Base-by-base conservation (phyloP, 64 coral and sea anemone species). In the Hydrozoanthus tunicans region DNA sequence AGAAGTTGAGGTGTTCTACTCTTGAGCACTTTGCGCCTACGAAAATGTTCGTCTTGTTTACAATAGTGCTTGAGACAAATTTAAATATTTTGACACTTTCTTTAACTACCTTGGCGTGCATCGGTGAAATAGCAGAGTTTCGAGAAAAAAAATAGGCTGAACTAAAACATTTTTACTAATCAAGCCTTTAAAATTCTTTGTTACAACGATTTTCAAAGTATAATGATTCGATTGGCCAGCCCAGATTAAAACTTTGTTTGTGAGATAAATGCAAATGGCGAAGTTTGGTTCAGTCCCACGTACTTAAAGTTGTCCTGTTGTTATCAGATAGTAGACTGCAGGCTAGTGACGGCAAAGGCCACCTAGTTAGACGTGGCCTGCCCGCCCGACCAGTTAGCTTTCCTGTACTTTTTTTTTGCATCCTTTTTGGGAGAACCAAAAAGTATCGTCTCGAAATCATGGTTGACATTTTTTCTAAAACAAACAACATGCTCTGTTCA, bases 1-100 rank as follows among this genome's bases (percentile, higher is more conserved):
- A 4, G 57, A n/a, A 70, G 17, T n/a, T 0, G 4, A 17, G 13
- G 32, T 26, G 5, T 55, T 56, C 12, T 68, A 43, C 11, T 54
- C 69, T 25, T 55, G 26, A 27, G 17, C 15, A 43, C 51, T 56
- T 86, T 24, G 24, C 10, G 13, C 57, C 57, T 86, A 70, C 71
- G 20, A 71, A 86, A 86, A 9, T 70, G 67, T 73, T 24, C 11
- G 69, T 73, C 56, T 56, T 75, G 55, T 88, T 88, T 88, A 51
- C 54, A 88, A n/a, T 7, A 51, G 25, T 23, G 55, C 15, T 73
- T 72, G 55, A 74, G 84, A 73, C 55, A 56, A 73, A 59, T 73
- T 88, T 74, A 73, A 74, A 88, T 73, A 58, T 74, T 88, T 72
- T 60, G 56, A 88, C 69, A 15, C 59, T 3, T 6, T 13, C 8